Evolutionary conservation across 1,140 invertebrate genomes (phyloP), one percentile per base, ranked within the genome.

Genomic region (Hyles vespertilio): DNA sequence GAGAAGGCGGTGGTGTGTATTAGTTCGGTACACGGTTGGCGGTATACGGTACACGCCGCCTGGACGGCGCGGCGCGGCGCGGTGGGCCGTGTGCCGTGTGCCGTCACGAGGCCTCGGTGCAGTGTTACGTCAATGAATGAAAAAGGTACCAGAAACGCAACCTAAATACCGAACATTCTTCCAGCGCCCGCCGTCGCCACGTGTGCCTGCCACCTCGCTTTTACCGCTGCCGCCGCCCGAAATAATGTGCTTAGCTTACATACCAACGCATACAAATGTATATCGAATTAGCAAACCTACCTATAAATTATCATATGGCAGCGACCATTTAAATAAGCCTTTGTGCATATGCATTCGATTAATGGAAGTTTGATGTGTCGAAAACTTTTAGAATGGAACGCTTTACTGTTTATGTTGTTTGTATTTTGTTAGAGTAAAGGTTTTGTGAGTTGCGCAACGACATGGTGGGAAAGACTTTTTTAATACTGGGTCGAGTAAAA

Each of bases 91-190:
- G 22, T 22, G 22, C 22, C 22, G 22, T 22, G 22, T 22, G 52
- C 48, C 47, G 59, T 43, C 53, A 56, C 62, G 72, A 57, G 61
- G 44, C 62, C 44, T 75, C 76, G 81, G 72, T 85, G 84, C 80
- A 87, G 69, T 83, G 81, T 74, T 77, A 74, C 81, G 76, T 74
- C 81, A 77, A 79, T 88, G 81, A 88, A 88, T 88, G 85, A 82
- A 88, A 65, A 79, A 83, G 79, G 78, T 86, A 84, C 80, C 79
- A 84, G 79, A 79, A 80, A 81, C 77, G 79, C 78, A 88, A 88
- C 85, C 85, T 82, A 88, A 86, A 88, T 88, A 86, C 85, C 81
- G 51, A 61, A 69, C 83, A 88, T 88, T 85, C 81, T 74, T 84
- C 74, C 60, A 76, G 76, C 75, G 70, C 72, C 75, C 73, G 75